Evolutionary conservation across 1,140 invertebrate species (phyloP), one percentile per base, ranked within the genome.

Genomic region (Camponotus floridanus): DNA sequence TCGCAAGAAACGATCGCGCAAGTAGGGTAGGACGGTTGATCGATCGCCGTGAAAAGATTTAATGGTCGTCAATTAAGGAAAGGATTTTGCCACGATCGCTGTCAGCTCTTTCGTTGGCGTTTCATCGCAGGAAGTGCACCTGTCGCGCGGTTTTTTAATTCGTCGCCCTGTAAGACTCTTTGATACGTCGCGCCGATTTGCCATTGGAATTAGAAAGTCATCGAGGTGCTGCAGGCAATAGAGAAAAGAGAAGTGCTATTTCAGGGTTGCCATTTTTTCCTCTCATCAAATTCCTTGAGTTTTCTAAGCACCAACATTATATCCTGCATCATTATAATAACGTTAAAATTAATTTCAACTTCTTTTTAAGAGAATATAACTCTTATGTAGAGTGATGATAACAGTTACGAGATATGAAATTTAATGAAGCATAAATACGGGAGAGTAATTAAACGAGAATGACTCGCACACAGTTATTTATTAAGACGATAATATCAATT

Each of bases 41-140:
- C 45, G 79, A 83, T 83, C 42, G 57, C 68, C 55, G 68, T 83
- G 79, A 57, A 83, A 62, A 74, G 65, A 74, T 74, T 74, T 73
- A 83, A 83, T 83, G 79, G 42, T 73, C 68, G 79, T 83, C 79
- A 83, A 74, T 83, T 83, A 83, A 74, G 68, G 39, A 73, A 74
- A 83, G 55, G 68, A 83, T 83, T 83, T 74, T 55, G 8, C 70
- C 26, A n/a, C 65, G 70, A 48, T 45, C 67, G 26, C 79, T 26
- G 36, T 70, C 48, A 64, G 64, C 45, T 57, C 55, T 48, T 83
- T 61, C 76, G 45, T 73, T 71, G 36, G 21, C 67, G 26, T 81
- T 83, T 83, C 68, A 83, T 83, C 68, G 61, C 68, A 83, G 79
- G 79, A 83, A 83, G 68, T 83, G 68, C 68, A 83, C 79, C 68